phyloP scores from a whole-genome alignment of 2,888 invertebrate genomes.

The Saturnia japonica region DNA sequence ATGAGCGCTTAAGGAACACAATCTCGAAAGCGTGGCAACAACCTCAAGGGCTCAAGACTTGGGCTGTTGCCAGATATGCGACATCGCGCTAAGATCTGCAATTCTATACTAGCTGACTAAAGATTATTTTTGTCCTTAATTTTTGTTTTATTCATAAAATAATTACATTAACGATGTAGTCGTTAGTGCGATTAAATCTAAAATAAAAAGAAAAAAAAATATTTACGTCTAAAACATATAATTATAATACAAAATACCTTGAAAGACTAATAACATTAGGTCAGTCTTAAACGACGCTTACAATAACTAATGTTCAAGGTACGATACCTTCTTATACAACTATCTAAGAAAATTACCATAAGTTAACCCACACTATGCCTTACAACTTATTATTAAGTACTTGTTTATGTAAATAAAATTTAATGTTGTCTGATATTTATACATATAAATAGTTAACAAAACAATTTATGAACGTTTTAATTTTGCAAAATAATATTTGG shows the following conservation, averaged over 20 bases:
- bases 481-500: not conserved
- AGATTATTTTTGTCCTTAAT: not conserved
- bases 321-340: conserved; percentile 1
- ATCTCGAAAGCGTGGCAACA: too few species aligned
- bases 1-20: too few species aligned
- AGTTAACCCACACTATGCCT: not conserved
- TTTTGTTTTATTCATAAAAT: not conserved
- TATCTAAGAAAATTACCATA: conserved; percentile 3
- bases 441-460: not conserved
- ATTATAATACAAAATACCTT: conserved; percentile 11
- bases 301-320: conserved; percentile 2
- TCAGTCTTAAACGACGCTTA: not conserved
- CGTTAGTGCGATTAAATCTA: not conserved
- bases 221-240: not conserved
- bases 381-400: not conserved
- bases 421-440: not conserved
- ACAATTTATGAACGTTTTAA: not conserved
- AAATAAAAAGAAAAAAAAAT: not conserved
- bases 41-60: too few species aligned
- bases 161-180: not conserved
- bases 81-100: too few species aligned
- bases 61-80: too few species aligned
- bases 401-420: not conserved
- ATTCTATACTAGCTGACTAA: not conserved
- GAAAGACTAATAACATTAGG: not conserved